phyloP scores from a whole-genome alignment of 2,888 invertebrate genomes.

The Lydus trimaculatus region DNA sequence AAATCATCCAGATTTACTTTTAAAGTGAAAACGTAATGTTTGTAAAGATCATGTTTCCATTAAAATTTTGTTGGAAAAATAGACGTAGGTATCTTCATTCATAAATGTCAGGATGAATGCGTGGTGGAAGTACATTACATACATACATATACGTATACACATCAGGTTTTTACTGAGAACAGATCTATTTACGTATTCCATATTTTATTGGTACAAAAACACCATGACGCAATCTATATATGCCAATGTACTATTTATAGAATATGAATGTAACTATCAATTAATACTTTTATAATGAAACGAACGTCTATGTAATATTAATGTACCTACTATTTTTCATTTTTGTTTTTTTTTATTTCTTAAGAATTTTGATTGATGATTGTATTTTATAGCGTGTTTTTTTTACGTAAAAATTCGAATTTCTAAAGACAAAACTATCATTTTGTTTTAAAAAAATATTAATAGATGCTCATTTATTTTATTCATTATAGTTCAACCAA shows the following conservation, averaged over 20 bases:
- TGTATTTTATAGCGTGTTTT: neutral
- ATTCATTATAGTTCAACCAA: neutral
- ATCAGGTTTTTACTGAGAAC: neutral
- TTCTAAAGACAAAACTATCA: neutral
- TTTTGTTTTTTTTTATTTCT: too few relatives aligned
- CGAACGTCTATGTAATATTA: too few relatives aligned
- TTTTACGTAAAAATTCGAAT: neutral
- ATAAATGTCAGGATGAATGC: constrained; percentile 38
- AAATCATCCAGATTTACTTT: neutral
- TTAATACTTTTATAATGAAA: too few relatives aligned
- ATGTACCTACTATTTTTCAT: too few relatives aligned
- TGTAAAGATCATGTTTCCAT: neutral
- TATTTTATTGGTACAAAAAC: constrained; percentile 30
- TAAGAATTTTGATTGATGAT: neutral
- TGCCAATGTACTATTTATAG: constrained; percentile 30
- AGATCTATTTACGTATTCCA: constrained; percentile 35
- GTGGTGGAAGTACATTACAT: constrained; percentile 11
- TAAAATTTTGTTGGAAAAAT: constrained; percentile 6
- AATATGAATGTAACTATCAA: constrained; percentile 28
- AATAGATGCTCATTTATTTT: neutral
- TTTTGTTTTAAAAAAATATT: neutral
- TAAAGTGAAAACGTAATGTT: neutral
- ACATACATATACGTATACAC: neutral
- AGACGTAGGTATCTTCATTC: constrained; percentile 32
- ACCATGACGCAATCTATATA: constrained; percentile 31